Base-by-base conservation (phyloP, 2,797 vertebrate genomes). In the Onychomys arenicola region DNA sequence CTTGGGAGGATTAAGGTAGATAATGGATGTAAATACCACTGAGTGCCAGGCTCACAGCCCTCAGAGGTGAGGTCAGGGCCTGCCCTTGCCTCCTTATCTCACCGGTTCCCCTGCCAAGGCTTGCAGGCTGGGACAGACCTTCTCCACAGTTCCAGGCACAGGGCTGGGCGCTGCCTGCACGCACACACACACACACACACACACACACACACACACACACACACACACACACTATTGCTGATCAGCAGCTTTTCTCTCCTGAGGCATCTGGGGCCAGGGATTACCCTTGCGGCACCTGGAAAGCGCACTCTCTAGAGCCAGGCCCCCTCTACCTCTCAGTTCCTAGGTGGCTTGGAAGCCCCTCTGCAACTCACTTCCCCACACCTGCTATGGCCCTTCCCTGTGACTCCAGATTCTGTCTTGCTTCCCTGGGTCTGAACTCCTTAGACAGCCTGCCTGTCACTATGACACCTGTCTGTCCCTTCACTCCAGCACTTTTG, bases 81-180 rank as follows among this genome's bases (percentile, higher is more conserved):
- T 91, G 96, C 88, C 94, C 97, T 93, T 96, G 77, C 96, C 78
- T 82, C 94, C 92, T 97, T 97, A 97, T 98, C 97, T 92, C 57
- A n/a, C 67, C 83, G 16, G 90, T 25, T 77, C 49, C 84, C 40
- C 87, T 93, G 96, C 96, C 97, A 97, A 92, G 81, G 85, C 93
- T 96, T 96, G 85, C 97, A 97, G 94, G 97, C 95, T 89, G 85
- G 49, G 85, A 97, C 97, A 83, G 84, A 93, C 95, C 93, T 96
- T 92, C 77, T 67, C 61, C 43, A 10, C 4, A 52, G 77, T 95
- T 94, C 97, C 94, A 97, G 89, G 95, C 94, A 97, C 91, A 92
- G 88, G 96, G 95, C 92, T 97, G 96, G 96, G 96, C 80, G 81
- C 90, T 95, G 76, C 90, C 92, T 17, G 71, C 85, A 76, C 63